A percentile compares a stretch with the other conserved stretches of the same genome.
Conservation (phyloP, 2,888 invertebrate genomes). For the Tuberolachnus salignus region DNA sequence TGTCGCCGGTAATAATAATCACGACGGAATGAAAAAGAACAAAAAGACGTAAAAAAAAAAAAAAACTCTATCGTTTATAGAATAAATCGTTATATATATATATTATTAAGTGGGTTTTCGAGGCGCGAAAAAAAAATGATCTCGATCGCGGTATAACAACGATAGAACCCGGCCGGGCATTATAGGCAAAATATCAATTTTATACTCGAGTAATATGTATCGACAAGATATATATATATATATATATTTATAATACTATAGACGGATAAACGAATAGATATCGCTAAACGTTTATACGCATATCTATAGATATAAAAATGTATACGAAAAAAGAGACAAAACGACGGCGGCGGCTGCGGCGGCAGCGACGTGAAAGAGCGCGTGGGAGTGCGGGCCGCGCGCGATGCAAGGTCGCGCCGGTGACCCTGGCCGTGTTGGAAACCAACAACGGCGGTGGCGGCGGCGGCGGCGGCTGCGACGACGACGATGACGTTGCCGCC, state of each 20-base stretch:
- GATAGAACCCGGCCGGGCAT: too few relatives aligned
- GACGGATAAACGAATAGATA: too few relatives aligned
- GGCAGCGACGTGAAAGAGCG: slow-evolving; percentile 43
- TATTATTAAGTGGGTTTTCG: neutral
- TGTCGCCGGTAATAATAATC: neutral
- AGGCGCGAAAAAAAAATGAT: slow-evolving; percentile 10
- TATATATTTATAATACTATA: too few relatives aligned
- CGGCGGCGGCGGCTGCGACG: slow-evolving; percentile 1
- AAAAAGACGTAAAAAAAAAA: too few relatives aligned
- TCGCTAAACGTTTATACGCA: too few relatives aligned
- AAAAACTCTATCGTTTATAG: neutral
- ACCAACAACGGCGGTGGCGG: neutral
- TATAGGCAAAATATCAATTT: too few relatives aligned
- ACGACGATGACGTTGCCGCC: slow-evolving; percentile 46
- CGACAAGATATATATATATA: too few relatives aligned
- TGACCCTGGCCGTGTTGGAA: slow-evolving; percentile 56
- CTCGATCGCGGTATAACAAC: neutral
- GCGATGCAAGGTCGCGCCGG: slow-evolving; percentile 40
- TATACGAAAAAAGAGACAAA: too few relatives aligned
- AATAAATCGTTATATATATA: slow-evolving; percentile 14
- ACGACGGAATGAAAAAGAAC: neutral
- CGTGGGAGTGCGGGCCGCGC: slow-evolving; percentile 42
- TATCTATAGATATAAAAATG: too few relatives aligned
- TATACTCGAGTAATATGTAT: too few relatives aligned
- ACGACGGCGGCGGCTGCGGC: too few relatives aligned